Percentiles rank a stretch among this genome's conserved stretches.
Conservation (phyloP, 2,113 vertebrate species). For the Dasyurus viverrinus region DNA sequence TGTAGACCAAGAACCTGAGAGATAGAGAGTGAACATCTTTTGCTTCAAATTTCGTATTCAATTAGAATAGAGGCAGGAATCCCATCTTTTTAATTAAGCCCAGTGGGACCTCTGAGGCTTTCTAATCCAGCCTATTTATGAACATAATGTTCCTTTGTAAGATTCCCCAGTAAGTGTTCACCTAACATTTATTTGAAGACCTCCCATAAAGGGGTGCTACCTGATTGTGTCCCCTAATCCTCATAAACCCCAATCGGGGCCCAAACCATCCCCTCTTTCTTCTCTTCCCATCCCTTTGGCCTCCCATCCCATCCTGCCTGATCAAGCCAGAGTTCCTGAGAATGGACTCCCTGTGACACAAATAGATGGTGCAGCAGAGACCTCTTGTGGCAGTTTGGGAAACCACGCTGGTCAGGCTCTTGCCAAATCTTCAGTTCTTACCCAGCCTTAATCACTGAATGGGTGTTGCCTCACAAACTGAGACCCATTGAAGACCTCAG, state of each 20-base stretch:
- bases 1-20: neutral
- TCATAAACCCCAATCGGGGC: neutral
- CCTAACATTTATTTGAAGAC: neutral
- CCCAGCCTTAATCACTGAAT: too few species aligned
- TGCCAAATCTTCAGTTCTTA: neutral
- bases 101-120: neutral
- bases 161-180: neutral
- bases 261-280: neutral
- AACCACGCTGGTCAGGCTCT: neutral
- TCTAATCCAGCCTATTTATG: neutral
- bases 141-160: neutral
- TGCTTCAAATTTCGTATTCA: neutral
- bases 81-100: neutral
- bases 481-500: too few species aligned
- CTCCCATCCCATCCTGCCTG: neutral
- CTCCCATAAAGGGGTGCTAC: neutral
- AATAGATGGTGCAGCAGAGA: neutral
- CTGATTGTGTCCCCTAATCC: neutral
- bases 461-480: too few species aligned
- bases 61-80: neutral
- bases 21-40: neutral
- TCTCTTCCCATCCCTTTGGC: neutral
- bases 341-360: neutral
- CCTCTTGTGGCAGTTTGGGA: slow-evolving; percentile 57
- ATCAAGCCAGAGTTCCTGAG: neutral